Conservation (phyloP, 2,113 vertebrate genomes). For the Beaufortia kweichowensis region DNA sequence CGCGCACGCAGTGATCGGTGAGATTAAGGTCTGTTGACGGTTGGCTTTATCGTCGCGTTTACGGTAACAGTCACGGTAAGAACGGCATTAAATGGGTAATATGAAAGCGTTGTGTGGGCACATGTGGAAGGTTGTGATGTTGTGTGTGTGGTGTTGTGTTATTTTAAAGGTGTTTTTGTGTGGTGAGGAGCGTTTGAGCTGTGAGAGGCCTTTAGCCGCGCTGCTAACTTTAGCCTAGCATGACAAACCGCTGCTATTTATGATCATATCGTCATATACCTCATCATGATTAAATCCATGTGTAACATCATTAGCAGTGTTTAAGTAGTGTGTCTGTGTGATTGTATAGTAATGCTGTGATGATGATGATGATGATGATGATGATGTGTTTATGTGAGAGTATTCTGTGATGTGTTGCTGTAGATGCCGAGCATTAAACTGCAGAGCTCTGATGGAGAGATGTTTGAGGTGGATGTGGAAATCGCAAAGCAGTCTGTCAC, state of each 20-base stretch:
- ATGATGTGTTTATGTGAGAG: too few relatives aligned
- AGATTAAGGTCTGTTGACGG: slow-evolving; percentile 32
- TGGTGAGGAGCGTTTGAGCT: slow-evolving; percentile 12
- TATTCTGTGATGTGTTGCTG: not conserved
- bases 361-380: too few relatives aligned
- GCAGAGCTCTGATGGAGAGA: slow-evolving; percentile 98
- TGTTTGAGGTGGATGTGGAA: slow-evolving; percentile 99
- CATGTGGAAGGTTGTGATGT: not conserved
- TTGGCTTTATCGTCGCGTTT: not conserved
- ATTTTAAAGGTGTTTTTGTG: not conserved
- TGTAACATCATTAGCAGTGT: not conserved
- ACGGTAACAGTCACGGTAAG: slow-evolving; percentile 30
- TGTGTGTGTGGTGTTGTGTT: not conserved
- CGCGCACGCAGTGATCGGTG: not conserved
- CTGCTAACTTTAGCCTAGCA: slow-evolving; percentile 25
- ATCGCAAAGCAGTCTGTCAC: slow-evolving; percentile 99
- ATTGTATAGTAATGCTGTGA: too few relatives aligned
- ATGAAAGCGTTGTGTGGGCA: not conserved
- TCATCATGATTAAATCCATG: not conserved
- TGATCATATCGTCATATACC: too few relatives aligned
- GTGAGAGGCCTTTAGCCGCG: slow-evolving; percentile 20
- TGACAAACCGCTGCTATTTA: not conserved
- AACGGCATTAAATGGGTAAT: not conserved
- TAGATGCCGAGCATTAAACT: slow-evolving; percentile 98
- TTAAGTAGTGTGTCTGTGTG: too few relatives aligned